A percentile compares a stretch with the other conserved stretches of the same genome.
Evolutionary conservation across 2,888 invertebrate genomes (phyloP).

Genomic region (Drosophila neonasuta): DNA sequence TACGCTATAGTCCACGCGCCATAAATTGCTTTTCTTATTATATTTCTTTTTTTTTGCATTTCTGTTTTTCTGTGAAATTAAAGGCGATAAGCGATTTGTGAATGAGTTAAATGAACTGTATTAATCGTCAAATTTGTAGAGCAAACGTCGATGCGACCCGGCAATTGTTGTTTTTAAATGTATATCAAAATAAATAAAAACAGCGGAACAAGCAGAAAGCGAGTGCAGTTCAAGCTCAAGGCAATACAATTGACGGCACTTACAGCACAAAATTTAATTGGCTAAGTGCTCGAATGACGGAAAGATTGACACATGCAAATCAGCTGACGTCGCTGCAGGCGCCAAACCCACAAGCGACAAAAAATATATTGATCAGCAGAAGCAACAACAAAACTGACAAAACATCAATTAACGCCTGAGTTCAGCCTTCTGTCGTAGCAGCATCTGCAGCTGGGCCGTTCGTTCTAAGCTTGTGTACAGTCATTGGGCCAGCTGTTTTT

Average conservation of each 20-base stretch:
- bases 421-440: conserved; percentile 17
- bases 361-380: conserved; percentile 13
- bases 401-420: conserved; percentile 38
- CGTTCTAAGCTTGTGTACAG: neutral
- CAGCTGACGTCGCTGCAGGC: conserved; percentile 39
- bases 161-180: conserved; percentile 1
- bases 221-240: conserved; percentile 46
- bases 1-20: conserved; percentile 16
- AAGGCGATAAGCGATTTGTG: conserved; percentile 20
- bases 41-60: neutral
- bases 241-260: conserved; percentile 23
- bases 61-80: neutral
- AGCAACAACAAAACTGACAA: conserved; percentile 20
- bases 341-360: conserved; percentile 11
- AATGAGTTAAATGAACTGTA: conserved; percentile 23
- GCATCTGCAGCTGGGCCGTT: neutral
- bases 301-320: conserved; percentile 37
- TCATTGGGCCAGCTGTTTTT: conserved; percentile 28
- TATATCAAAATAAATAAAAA: conserved; percentile 23
- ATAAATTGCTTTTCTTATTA: conserved; percentile 2
- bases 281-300: conserved; percentile 11
- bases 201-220: neutral
- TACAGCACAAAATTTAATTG: conserved; percentile 2
- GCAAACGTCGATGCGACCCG: neutral
- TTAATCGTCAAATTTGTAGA: conserved; percentile 9